A percentile compares a stretch with the other conserved stretches of the same genome.
These are phyloP conservation scores for Acleris sparsana DNA, from an alignment of 2,888 invertebrate genomes.

Conservation along the genomic window DNA sequence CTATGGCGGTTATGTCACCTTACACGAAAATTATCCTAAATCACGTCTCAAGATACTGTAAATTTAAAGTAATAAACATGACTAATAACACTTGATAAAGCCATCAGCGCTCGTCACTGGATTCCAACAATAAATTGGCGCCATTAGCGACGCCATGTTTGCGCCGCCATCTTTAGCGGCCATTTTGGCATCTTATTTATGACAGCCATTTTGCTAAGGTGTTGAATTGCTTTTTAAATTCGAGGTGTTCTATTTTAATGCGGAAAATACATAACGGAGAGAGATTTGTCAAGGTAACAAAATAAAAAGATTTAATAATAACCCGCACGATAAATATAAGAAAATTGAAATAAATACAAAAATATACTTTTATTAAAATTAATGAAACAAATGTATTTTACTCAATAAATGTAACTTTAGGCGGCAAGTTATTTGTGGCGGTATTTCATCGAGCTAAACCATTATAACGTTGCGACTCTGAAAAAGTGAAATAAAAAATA, in stretches of 20 bases:
- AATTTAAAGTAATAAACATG: constrained; percentile 13
- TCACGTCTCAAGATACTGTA: neutral
- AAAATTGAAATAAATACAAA: too few relatives aligned
- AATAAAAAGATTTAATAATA: too few relatives aligned
- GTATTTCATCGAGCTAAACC: too few relatives aligned
- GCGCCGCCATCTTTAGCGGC: constrained; percentile 40
- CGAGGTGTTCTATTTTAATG: constrained; percentile 1
- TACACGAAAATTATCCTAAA: neutral
- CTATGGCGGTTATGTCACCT: too few relatives aligned
- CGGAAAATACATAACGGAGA: neutral
- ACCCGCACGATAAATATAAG: too few relatives aligned
- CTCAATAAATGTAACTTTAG: too few relatives aligned
- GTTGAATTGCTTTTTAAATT: constrained; percentile 14
- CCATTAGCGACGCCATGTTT: constrained; percentile 41
- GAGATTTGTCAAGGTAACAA: too few relatives aligned
- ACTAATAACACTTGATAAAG: constrained; percentile 13
- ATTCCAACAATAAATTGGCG: constrained; percentile 41
- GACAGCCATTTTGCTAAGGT: constrained; percentile 43
- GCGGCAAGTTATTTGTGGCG: too few relatives aligned
- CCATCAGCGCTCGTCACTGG: constrained; percentile 28
- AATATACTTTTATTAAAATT: too few relatives aligned
- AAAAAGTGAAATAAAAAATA: too few relatives aligned
- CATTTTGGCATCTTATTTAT: constrained; percentile 48
- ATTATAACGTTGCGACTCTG: too few relatives aligned
- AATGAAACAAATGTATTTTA: too few relatives aligned